Conservation (phyloP, 1,140 invertebrate species). For the Cheumatopsyche charites region DNA sequence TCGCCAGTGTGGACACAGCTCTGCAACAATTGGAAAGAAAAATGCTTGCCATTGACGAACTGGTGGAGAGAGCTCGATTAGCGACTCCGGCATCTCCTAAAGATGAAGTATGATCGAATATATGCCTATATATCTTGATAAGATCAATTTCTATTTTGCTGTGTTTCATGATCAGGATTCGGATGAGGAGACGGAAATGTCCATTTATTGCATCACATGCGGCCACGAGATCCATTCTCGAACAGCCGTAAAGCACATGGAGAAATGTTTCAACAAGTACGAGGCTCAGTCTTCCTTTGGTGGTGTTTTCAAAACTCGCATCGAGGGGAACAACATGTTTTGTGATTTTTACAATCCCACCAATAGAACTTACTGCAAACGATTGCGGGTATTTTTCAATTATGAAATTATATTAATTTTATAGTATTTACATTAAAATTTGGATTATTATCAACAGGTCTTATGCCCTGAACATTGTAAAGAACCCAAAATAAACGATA, state of each 20-base stretch:
- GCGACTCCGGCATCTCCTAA: slow-evolving; percentile 51
- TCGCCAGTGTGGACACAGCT: slow-evolving; percentile 75
- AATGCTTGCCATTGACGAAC: slow-evolving; percentile 78
- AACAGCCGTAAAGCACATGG: slow-evolving; percentile 92
- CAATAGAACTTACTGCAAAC: slow-evolving; percentile 94
- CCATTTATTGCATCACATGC: slow-evolving; percentile 95
- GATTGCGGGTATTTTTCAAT: slow-evolving; percentile 70
- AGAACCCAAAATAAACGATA: slow-evolving; percentile 86
- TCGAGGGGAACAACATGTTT: slow-evolving; percentile 96
- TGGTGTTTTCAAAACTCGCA: slow-evolving; percentile 90
- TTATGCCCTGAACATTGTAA: slow-evolving; percentile 98
- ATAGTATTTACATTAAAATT: neutral
- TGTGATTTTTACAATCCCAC: slow-evolving; percentile 94
- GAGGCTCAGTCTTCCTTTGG: slow-evolving; percentile 97
- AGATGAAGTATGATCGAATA: slow-evolving; percentile 37
- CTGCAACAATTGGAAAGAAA: slow-evolving; percentile 79
- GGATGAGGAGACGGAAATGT: slow-evolving; percentile 82
- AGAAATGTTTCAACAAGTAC: slow-evolving; percentile 96
- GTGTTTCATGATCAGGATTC: slow-evolving; percentile 46
- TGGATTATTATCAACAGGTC: slow-evolving; percentile 56
- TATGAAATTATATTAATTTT: neutral
- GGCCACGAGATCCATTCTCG: slow-evolving; percentile 90
- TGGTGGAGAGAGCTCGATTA: slow-evolving; percentile 78
- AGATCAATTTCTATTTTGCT: neutral
- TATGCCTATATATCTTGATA: neutral